Conservation (phyloP, 2,113 vertebrate genomes). For the Mirza zaza region DNA sequence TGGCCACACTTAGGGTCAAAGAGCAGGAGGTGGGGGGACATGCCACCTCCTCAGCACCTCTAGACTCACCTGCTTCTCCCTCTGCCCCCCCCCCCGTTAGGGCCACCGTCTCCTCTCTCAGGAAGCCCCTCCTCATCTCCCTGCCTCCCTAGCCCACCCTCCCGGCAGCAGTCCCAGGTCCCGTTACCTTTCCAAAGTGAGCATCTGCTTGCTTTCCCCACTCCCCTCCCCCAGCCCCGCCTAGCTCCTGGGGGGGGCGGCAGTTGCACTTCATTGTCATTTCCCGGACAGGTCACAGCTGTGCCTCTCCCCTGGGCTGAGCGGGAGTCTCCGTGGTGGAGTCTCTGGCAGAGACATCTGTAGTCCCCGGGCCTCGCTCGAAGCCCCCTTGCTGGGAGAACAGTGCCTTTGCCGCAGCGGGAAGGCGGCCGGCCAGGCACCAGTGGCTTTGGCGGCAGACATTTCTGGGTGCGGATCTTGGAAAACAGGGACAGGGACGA, state of each 20-base stretch:
- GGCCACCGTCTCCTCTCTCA: accelerated
- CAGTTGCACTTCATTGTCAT: background rate
- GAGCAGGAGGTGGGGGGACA: background rate
- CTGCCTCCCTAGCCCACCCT: background rate
- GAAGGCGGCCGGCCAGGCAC: no score
- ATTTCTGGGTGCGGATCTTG: no score
- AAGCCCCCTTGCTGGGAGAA: background rate
- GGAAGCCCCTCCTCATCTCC: background rate
- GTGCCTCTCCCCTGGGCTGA: background rate
- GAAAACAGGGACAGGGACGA: no score
- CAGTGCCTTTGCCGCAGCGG: no score
- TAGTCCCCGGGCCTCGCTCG: background rate
- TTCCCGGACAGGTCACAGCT: background rate
- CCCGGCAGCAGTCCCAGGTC: background rate
- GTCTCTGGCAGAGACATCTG: background rate
- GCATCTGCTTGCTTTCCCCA: background rate
- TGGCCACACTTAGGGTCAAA: background rate
- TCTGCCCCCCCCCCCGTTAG: background rate
- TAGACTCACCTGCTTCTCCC: no score
- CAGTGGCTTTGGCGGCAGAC: background rate
- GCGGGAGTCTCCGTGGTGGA: background rate
- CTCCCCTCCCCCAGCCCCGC: accelerated
- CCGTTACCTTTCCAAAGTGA: background rate
- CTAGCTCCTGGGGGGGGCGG: background rate
- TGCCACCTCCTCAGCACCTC: background rate